These are phyloP conservation scores for Cheirogaleus major DNA, from an alignment of 2,797 vertebrate genomes.

Conservation along the genomic window DNA sequence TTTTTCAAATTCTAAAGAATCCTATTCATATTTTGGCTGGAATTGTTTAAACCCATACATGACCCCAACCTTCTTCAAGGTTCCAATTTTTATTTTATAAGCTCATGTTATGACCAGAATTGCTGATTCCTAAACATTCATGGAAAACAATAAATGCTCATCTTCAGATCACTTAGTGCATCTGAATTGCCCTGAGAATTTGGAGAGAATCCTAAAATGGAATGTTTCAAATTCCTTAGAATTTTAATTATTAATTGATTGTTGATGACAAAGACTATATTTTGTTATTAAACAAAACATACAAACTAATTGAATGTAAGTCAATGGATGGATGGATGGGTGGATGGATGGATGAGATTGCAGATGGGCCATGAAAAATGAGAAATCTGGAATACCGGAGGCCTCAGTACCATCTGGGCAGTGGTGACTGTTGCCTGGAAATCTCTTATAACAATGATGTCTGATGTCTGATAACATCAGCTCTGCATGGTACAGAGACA, in stretches of 20 bases:
- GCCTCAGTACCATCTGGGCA: neutral
- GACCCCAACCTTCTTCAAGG: neutral
- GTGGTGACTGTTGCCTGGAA: neutral
- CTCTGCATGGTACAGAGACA: neutral
- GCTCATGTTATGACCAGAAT: neutral
- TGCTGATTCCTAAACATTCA: neutral
- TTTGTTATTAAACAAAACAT: neutral
- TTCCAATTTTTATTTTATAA: slow-evolving; percentile 41
- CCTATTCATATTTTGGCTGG: neutral
- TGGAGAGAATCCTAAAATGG: neutral
- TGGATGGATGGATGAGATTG: neutral
- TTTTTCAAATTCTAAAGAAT: slow-evolving; percentile 49
- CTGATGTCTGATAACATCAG: neutral
- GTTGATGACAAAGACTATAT: neutral
- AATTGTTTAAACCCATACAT: slow-evolving; percentile 2
- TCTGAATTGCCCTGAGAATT: neutral
- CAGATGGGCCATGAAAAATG: neutral
- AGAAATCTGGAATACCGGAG: neutral
- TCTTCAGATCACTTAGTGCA: neutral
- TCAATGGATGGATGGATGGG: neutral
- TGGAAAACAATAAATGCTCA: neutral
- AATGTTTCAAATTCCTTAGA: neutral
- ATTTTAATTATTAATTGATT: neutral
- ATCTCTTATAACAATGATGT: neutral
- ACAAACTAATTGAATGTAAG: slow-evolving; percentile 7